These are phyloP conservation scores for Notechis scutatus DNA, from an alignment of 2,113 vertebrate genomes.

Conservation along the genomic window DNA sequence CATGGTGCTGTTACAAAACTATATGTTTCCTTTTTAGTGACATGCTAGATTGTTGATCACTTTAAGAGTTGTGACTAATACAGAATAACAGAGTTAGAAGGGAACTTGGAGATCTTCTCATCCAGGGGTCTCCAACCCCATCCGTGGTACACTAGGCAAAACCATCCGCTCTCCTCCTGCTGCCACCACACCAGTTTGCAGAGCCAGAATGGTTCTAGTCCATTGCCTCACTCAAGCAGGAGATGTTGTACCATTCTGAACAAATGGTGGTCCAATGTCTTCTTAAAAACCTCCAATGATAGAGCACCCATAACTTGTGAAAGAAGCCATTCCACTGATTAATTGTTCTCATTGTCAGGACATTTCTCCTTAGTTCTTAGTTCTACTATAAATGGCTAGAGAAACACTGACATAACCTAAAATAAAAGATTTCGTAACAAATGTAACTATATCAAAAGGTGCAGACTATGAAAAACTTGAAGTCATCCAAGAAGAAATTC, in stretches of 20 bases:
- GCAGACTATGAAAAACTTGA: conserved; percentile 40
- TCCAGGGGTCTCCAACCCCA: too few relatives aligned
- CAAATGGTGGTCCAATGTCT: too few relatives aligned
- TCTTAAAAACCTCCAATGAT: neutral
- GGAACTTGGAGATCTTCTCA: too few relatives aligned
- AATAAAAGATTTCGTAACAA: conserved; percentile 48
- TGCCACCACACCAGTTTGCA: too few relatives aligned
- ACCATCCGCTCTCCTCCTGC: too few relatives aligned
- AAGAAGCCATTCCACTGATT: neutral
- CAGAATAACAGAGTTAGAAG: neutral
- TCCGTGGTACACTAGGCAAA: too few relatives aligned
- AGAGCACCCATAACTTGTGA: neutral
- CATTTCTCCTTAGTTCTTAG: neutral
- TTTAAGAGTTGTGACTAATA: conserved; percentile 23
- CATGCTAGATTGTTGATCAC: neutral
- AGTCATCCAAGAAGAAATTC: conserved; percentile 51
- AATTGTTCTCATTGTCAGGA: neutral
- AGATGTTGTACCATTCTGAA: too few relatives aligned
- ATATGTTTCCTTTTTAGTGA: neutral
- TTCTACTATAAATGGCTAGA: conserved; percentile 37
- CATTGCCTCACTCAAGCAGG: too few relatives aligned
- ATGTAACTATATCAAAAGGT: conserved; percentile 48
- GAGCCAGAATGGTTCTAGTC: too few relatives aligned
- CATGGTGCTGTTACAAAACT: conserved; percentile 31
- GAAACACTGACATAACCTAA: conserved; percentile 47